phyloP scores from a whole-genome alignment of 2,888 invertebrate genomes.

The Dione juno region DNA sequence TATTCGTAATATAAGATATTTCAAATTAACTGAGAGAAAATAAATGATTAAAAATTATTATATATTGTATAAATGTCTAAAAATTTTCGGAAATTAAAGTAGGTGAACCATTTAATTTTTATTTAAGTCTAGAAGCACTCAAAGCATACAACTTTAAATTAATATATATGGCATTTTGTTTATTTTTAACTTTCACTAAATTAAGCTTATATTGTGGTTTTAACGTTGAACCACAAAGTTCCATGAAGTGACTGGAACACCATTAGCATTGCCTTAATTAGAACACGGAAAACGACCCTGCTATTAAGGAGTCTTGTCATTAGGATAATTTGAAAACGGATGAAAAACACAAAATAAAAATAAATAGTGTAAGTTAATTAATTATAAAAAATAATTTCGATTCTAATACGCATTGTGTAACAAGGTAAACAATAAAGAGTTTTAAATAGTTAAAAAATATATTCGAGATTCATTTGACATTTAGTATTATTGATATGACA shows the following conservation, averaged over 20 bases:
- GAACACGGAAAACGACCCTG: conserved; percentile 5
- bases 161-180: background rate
- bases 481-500: no score
- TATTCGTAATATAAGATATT: no score
- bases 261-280: conserved; percentile 17
- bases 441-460: background rate
- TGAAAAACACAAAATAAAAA: background rate
- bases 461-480: background rate
- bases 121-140: background rate
- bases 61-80: no score
- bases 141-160: background rate
- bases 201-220: background rate
- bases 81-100: no score
- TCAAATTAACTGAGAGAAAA: no score
- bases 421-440: background rate
- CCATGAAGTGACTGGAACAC: conserved; percentile 18
- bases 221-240: conserved; percentile 4
- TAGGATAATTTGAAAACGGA: background rate
- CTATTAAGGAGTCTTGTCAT: background rate
- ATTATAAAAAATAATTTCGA: no score
- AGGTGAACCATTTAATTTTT: no score
- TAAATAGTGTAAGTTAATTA: background rate
- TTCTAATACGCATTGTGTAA: no score
- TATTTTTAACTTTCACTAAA: background rate
- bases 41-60: no score